These are phyloP conservation scores for Peromyscus maniculatus DNA, from an alignment of 2,113 vertebrate genomes.

Conservation along the genomic window DNA sequence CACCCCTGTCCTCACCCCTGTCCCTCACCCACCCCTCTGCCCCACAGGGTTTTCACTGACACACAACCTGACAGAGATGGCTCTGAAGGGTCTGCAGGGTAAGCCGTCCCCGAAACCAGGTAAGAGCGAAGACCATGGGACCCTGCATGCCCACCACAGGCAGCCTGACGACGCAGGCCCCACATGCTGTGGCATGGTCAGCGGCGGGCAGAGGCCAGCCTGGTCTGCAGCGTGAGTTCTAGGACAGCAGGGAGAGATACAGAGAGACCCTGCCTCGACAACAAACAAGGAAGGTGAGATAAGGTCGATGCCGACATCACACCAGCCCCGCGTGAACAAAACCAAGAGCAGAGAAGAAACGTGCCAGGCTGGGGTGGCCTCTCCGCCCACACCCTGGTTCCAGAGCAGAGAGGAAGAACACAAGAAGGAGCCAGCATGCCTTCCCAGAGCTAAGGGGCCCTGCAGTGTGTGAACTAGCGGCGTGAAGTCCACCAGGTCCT, in stretches of 20 bases:
- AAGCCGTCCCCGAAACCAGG: too few species aligned
- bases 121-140: too few species aligned
- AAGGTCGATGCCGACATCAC: background rate
- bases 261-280: too few species aligned
- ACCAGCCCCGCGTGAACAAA: background rate
- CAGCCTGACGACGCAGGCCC: background rate
- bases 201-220: background rate
- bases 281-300: background rate
- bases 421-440: background rate
- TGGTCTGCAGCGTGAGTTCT: too few species aligned
- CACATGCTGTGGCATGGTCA: background rate
- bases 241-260: too few species aligned
- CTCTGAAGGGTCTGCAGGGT: background rate
- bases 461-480: background rate
- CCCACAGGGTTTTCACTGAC: background rate
- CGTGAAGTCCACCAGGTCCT: too few species aligned
- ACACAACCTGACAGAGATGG: background rate
- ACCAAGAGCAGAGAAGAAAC: background rate
- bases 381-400: background rate
- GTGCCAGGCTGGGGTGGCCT: background rate
- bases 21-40: background rate
- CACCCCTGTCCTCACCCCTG: too few species aligned
- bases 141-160: background rate
- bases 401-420: background rate
- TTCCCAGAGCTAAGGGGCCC: background rate